phyloP scores from a whole-genome alignment of 2,888 invertebrate species.

The Agrotis ipsilon region DNA sequence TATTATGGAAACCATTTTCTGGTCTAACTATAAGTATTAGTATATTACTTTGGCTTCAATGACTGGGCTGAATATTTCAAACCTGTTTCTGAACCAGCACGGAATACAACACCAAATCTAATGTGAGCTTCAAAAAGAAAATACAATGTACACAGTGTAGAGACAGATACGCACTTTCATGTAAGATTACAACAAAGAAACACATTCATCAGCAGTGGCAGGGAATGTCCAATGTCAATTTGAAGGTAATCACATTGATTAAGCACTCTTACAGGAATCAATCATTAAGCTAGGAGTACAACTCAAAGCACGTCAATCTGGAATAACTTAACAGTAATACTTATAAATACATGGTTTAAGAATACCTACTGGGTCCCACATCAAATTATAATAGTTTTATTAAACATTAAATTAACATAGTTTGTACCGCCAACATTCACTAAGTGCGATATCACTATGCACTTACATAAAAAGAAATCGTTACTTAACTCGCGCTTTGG shows the following conservation, averaged over 20 bases:
- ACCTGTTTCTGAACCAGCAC: constrained; percentile 38
- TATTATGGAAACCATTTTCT: constrained; percentile 46
- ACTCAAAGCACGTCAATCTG: constrained; percentile 85
- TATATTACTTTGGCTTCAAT: constrained; percentile 60
- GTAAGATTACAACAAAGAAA: constrained; percentile 37
- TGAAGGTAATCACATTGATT: constrained; percentile 66
- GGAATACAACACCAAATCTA: constrained; percentile 43
- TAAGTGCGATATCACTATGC: constrained; percentile 80
- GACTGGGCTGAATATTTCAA: constrained; percentile 52
- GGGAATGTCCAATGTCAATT: constrained; percentile 79
- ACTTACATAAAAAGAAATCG: constrained; percentile 72
- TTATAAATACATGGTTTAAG: constrained; percentile 84
- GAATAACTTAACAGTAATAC: constrained; percentile 89
- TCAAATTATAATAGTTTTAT: constrained; percentile 81
- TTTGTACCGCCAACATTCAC: constrained; percentile 88
- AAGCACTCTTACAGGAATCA: constrained; percentile 67
- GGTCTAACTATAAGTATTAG: constrained; percentile 36
- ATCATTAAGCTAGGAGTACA: constrained; percentile 72
- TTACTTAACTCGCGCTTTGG: constrained; percentile 53
- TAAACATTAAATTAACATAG: constrained; percentile 77
- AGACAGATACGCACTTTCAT: constrained; percentile 28
- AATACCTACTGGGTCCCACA: constrained; percentile 88
- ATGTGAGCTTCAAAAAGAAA: constrained; percentile 44
- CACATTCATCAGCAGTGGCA: constrained; percentile 64
- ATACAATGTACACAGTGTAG: constrained; percentile 28